These are phyloP conservation scores for Porphyrio hochstetteri DNA, from an alignment of 2,113 vertebrate genomes.

Conservation along the genomic window DNA sequence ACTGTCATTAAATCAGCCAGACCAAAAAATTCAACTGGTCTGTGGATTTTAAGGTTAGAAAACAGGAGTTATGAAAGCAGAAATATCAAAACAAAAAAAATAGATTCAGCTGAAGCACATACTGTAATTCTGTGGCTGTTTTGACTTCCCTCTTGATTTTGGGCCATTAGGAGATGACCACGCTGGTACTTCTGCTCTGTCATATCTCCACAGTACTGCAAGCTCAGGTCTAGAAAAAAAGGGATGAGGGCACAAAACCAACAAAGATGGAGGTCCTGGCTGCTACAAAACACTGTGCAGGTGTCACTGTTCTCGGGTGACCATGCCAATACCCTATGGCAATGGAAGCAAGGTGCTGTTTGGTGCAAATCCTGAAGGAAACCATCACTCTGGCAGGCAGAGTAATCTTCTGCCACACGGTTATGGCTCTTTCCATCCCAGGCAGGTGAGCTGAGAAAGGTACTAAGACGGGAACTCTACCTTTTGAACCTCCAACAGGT, in stretches of 20 bases:
- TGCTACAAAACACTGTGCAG: neutral
- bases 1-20: neutral
- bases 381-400: neutral
- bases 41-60: neutral
- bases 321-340: no score
- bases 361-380: neutral
- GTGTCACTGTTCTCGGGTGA: neutral
- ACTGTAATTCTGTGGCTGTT: neutral
- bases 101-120: neutral
- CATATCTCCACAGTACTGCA: neutral
- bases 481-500: neutral
- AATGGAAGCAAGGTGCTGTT: neutral
- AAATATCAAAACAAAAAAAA: neutral
- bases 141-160: neutral
- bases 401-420: neutral
- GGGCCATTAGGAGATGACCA: neutral
- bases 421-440: neutral
- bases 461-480: neutral
- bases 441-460: neutral
- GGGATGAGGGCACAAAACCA: neutral
- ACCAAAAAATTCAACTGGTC: neutral
- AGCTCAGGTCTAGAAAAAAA: neutral
- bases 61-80: neutral
- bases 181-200: neutral
- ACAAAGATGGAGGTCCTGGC: neutral